Percentiles rank a stretch among this genome's conserved stretches.
phyloP scores from a whole-genome alignment of 2,797 vertebrate genomes.

The Pogonophryne albipinna region DNA sequence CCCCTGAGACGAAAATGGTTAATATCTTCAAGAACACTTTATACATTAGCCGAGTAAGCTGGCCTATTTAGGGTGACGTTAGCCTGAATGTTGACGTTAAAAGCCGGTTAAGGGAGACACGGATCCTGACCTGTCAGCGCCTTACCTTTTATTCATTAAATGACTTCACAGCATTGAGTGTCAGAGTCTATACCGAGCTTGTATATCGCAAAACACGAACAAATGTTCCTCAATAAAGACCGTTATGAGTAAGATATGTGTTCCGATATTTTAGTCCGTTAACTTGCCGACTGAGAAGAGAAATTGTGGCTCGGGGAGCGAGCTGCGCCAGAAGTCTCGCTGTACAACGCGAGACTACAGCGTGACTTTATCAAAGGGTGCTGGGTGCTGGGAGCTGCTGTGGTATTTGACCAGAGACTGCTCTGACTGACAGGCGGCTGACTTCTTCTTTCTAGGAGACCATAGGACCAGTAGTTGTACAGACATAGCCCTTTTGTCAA shows the following conservation, averaged over 20 bases:
- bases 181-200: not conserved
- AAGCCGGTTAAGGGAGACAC: constrained; percentile 3
- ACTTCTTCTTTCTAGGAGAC: too few species aligned
- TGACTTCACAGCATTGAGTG: not conserved
- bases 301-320: not conserved
- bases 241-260: not conserved
- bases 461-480: too few species aligned
- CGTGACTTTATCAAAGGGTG: too few species aligned
- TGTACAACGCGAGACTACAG: too few species aligned
- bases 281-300: not conserved
- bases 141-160: not conserved
- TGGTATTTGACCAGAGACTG: too few species aligned
- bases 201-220: not conserved
- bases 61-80: not conserved
- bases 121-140: not conserved
- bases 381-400: too few species aligned
- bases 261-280: not conserved
- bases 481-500: too few species aligned
- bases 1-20: fast-evolving
- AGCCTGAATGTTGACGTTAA: not conserved
- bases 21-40: not conserved
- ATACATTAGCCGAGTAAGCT: too few species aligned
- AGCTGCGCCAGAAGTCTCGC: too few species aligned
- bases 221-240: not conserved
- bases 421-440: too few species aligned